Base-by-base conservation (phyloP, 23 tunicate genomes). In the Trididemnum nubilum region DNA sequence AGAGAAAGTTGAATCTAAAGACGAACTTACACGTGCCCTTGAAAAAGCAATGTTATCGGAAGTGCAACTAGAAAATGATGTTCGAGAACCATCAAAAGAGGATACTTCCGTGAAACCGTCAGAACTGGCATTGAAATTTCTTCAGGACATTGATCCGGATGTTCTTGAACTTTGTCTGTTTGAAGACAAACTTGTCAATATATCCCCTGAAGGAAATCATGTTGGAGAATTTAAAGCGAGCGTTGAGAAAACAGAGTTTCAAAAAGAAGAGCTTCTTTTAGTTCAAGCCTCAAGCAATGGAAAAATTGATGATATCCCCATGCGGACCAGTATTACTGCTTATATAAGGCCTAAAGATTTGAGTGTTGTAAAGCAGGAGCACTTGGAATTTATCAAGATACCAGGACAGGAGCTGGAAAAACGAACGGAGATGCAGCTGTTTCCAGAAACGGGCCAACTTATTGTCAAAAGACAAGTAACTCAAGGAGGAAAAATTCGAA, bases 371-470 rank as follows among this genome's bases (percentile, higher is more conserved):
- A 54, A 84, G 28, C 98, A 93, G 65, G 86, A 88, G 34, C 98
- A 93, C 72, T 57, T 30, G 7, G 89, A 87, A 54, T 80, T 73
- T 57, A 80, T 93, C 26, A 93, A 88, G 57, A 73, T 87, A 0
- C 90, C 90, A 0, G 83, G 91, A 18, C 89, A 93, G 58, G 92
- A 87, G 37, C 58, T 93, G 35, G 94, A 93, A 34, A 93, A 93
- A 63, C 72, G 60, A 32, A 88, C 90, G 2, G 73, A 44, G 40
- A 93, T 93, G 84, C 63, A 61, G 31, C 9, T 61, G 19, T 84
- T 84, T 38, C 37, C 36, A 9, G 98, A 93, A 35, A 83, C 85
- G 15, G 87, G 92, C 29, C 59, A 30, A 35, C 65, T 87, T 0
- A 52, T 44, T 1, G 80, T 93, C 24, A 81, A 84, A 30, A 64